Conservation (phyloP, 2,797 vertebrate species). For the Amphiprion clarkii region DNA sequence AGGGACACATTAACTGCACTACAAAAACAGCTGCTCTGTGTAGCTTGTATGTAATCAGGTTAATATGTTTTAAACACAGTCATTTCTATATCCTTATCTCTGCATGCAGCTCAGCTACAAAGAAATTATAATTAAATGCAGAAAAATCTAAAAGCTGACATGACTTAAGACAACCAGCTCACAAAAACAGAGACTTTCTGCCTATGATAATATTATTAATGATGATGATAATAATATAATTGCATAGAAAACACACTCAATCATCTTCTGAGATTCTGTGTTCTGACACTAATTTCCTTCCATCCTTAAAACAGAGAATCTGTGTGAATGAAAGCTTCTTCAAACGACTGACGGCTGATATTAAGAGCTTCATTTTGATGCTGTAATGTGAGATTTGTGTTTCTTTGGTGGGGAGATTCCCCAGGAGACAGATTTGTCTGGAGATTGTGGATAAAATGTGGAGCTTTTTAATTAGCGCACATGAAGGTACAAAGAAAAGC, state of each 20-base stretch:
- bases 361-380: accelerated
- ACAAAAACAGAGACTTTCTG: no score
- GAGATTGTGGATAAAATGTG: neutral
- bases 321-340: neutral
- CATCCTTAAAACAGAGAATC: neutral
- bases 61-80: no score
- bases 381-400: conserved; percentile 4
- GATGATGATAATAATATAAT: no score
- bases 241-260: no score
- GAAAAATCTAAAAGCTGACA: neutral
- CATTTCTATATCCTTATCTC: no score
- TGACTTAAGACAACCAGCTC: neutral
- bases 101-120: no score
- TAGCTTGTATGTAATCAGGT: no score
- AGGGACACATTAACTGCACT: no score
- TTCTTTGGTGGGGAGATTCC: neutral
- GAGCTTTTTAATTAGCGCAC: neutral
- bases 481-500: neutral
- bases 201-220: no score
- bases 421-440: neutral
- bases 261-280: neutral
- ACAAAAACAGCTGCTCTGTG: no score
- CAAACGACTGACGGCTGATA: conserved; percentile 2
- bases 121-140: no score
- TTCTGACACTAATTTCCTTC: accelerated